Conservation (phyloP, 2,113 vertebrate species). For the mouse (Mus musculus) region GRCm39 chr12:38268001-38268500, state of each 20-base stretch:
- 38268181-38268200: neutral
- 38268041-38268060: neutral
- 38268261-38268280: neutral
- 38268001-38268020: neutral
- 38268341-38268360: neutral
- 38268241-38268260: neutral
- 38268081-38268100: neutral
- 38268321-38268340: neutral
- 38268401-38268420: neutral
- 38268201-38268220: neutral
- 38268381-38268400: neutral
- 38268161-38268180: neutral
- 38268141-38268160: neutral
- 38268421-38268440: neutral
- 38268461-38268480: neutral
- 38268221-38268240: neutral
- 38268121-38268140: constrained; percentile 25
- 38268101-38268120: neutral
- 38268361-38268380: neutral
- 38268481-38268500: no score
- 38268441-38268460: neutral
- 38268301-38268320: neutral
- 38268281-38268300: neutral
- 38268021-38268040: neutral
- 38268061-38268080: neutral